phyloP scores from a whole-genome alignment of 2,113 vertebrate genomes.

The Acanthisitta chloris region DNA sequence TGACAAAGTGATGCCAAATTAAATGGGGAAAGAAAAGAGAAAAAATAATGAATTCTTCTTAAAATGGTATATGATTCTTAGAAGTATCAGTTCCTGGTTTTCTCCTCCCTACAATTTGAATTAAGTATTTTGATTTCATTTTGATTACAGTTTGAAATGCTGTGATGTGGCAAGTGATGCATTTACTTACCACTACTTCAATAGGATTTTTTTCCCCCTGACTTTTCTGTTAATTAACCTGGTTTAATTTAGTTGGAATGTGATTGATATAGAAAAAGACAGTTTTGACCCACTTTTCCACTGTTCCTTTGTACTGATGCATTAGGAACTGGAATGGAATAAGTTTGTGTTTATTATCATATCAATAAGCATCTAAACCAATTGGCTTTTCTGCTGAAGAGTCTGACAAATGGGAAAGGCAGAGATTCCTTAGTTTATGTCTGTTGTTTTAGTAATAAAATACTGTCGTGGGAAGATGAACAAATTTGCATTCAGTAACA shows the following conservation, averaged over 20 bases:
- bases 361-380: neutral
- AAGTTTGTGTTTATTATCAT: neutral
- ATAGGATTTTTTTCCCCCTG: neutral
- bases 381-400: neutral
- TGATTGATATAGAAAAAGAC: neutral
- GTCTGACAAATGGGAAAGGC: neutral
- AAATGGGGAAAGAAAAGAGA: neutral
- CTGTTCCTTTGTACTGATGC: neutral
- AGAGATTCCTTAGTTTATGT: neutral
- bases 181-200: neutral
- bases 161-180: neutral
- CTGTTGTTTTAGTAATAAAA: neutral
- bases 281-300: neutral
- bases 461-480: neutral
- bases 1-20: neutral
- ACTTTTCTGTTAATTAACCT: slow-evolving; percentile 37
- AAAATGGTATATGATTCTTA: neutral
- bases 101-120: neutral
- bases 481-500: neutral
- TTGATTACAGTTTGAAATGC: neutral
- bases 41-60: neutral
- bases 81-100: neutral
- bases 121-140: neutral
- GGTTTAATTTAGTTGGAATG: slow-evolving; percentile 17
- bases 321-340: neutral